A percentile compares a stretch with the other conserved stretches of the same genome.
Conservation (phyloP, 2,888 invertebrate genomes). For the Heliconius cydno region DNA sequence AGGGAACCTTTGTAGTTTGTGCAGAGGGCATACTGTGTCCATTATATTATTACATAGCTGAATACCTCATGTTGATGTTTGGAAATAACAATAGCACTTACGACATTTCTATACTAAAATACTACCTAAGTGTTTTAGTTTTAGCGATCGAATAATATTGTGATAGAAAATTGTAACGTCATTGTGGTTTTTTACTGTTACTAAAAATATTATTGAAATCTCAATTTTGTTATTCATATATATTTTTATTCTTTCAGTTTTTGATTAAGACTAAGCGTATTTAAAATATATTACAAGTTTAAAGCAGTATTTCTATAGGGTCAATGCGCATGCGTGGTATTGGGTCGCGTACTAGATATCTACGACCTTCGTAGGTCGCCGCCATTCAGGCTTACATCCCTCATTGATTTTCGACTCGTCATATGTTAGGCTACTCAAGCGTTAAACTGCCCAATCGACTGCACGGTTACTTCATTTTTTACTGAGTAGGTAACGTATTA, state of each 20-base stretch:
- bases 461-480: conserved; percentile 40
- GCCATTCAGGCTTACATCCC: conserved; percentile 70
- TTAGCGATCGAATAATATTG: not conserved
- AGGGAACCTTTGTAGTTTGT: conserved; percentile 4
- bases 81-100: not conserved
- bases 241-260: not conserved
- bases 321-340: conserved; percentile 69
- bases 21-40: not conserved
- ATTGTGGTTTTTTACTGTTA: not conserved
- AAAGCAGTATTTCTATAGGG: not conserved
- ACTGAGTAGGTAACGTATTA: not conserved
- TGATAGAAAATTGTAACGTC: not conserved
- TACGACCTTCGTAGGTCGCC: conserved; percentile 78
- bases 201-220: conserved; percentile 11
- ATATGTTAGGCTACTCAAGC: conserved; percentile 63
- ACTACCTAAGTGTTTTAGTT: not conserved
- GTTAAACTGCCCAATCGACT: conserved; percentile 62
- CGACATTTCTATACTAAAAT: not conserved
- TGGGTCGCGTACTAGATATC: conserved; percentile 71
- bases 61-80: not conserved
- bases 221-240: not conserved
- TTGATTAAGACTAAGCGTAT: too few relatives aligned
- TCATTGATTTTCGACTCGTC: conserved; percentile 78
- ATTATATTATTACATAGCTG: conserved; percentile 7
- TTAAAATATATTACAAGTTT: not conserved